Conservation (phyloP, 2,797 vertebrate species). For the Rallus crepitans region DNA sequence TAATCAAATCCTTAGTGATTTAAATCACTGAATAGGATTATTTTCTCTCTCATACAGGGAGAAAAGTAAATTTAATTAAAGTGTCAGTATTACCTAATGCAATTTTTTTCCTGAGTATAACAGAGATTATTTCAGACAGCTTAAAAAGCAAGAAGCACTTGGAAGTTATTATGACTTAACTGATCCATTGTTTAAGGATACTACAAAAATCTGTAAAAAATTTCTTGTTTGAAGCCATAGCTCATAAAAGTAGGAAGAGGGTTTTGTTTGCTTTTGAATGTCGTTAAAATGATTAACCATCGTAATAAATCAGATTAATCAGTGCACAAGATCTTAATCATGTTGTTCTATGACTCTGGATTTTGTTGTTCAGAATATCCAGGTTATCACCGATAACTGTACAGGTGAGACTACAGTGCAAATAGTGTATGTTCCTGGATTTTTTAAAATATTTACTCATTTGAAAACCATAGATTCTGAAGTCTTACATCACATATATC, state of each 20-base stretch:
- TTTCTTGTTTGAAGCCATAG: not conserved
- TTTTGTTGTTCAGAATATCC: not conserved
- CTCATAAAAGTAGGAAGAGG: not conserved
- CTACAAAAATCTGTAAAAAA: not conserved
- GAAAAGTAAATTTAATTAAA: slow-evolving; percentile 74
- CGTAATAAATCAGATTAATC: not conserved
- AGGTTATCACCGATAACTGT: not conserved
- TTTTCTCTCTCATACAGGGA: slow-evolving; percentile 30
- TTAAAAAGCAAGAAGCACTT: slow-evolving; percentile 52
- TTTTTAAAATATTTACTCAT: not conserved
- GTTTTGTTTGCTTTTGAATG: not conserved
- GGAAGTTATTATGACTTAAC: slow-evolving; percentile 29
- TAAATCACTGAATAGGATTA: slow-evolving; percentile 52
- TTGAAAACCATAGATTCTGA: not conserved
- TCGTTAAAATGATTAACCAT: not conserved
- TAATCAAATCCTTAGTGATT: slow-evolving; percentile 64
- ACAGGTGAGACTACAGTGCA: not conserved
- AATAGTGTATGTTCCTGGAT: not conserved
- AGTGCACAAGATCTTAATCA: not conserved
- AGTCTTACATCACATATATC: not conserved
- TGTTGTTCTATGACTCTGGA: not conserved
- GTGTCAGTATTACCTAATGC: slow-evolving; percentile 67
- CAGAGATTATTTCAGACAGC: slow-evolving; percentile 61
- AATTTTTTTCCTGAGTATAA: slow-evolving; percentile 59
- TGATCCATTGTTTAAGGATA: not conserved